phyloP scores from a whole-genome alignment of 1,140 invertebrate genomes.

The Ylistrum balloti region DNA sequence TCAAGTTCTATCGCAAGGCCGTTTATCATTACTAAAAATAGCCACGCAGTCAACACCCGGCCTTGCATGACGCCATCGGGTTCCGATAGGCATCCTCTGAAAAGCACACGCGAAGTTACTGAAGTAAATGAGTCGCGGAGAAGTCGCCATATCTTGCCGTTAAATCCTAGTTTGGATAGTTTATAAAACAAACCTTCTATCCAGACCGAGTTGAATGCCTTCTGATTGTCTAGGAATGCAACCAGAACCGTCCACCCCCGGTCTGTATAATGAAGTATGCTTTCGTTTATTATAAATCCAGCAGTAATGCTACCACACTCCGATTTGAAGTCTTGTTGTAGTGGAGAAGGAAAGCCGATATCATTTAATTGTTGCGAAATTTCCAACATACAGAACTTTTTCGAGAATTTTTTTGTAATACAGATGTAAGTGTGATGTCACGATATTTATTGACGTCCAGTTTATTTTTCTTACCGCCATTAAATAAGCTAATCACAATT shows the following conservation, averaged over 20 bases:
- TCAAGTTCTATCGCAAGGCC: constrained; percentile 1
- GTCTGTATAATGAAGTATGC: constrained; percentile 48
- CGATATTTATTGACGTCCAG: constrained; percentile 42
- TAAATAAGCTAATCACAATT: not conserved
- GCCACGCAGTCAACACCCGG: constrained; percentile 43
- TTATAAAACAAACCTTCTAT: constrained; percentile 41
- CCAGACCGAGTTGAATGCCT: constrained; percentile 38
- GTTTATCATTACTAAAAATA: constrained; percentile 44
- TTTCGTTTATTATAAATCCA: constrained; percentile 1
- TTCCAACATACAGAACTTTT: not conserved
- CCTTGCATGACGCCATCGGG: not conserved
- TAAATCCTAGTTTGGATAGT: not conserved
- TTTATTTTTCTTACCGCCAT: not conserved
- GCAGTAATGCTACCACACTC: not conserved
- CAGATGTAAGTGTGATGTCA: constrained; percentile 44
- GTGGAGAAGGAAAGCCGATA: not conserved
- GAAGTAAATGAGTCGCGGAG: too few species aligned
- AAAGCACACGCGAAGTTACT: too few species aligned
- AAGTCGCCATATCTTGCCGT: too few species aligned
- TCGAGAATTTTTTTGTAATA: not conserved
- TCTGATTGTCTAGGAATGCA: constrained; percentile 37
- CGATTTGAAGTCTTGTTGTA: constrained; percentile 23
- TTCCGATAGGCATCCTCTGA: too few species aligned
- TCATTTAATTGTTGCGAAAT: not conserved
- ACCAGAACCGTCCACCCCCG: not conserved